Conservation (phyloP, 2,797 vertebrate genomes). For the Manis pentadactyla region DNA sequence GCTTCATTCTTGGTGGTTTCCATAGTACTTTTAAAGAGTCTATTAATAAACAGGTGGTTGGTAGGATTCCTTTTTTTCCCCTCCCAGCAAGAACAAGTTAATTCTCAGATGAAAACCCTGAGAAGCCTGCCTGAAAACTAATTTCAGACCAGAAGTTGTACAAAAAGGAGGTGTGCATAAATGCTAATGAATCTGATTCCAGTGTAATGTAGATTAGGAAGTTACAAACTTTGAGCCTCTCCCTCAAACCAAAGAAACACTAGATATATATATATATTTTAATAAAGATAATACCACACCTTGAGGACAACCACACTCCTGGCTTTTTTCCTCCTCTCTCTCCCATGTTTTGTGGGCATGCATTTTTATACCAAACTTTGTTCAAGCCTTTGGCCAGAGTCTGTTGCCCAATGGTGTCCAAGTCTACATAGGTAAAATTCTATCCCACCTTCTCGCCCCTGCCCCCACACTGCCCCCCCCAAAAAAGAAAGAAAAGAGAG, state of each 20-base stretch:
- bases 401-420: neutral
- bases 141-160: conserved; percentile 34
- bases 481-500: neutral
- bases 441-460: neutral
- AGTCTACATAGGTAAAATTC: neutral
- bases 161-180: neutral
- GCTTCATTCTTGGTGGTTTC: conserved; percentile 40
- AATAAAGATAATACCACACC: neutral
- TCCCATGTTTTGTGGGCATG: neutral
- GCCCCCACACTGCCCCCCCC: neutral
- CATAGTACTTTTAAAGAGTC: neutral
- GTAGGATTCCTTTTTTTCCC: neutral
- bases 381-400: neutral
- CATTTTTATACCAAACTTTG: neutral
- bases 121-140: conserved; percentile 41
- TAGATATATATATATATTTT: neutral
- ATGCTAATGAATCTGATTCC: neutral
- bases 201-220: neutral
- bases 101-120: conserved; percentile 44
- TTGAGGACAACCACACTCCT: neutral
- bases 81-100: neutral
- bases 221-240: neutral
- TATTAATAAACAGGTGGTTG: neutral
- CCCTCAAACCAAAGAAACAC: neutral
- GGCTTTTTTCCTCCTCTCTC: neutral